Percentiles rank a stretch among this genome's conserved stretches.
Evolutionary conservation across 2,888 invertebrate genomes (phyloP).

Genomic region (Drosophila atroscutellata): DNA sequence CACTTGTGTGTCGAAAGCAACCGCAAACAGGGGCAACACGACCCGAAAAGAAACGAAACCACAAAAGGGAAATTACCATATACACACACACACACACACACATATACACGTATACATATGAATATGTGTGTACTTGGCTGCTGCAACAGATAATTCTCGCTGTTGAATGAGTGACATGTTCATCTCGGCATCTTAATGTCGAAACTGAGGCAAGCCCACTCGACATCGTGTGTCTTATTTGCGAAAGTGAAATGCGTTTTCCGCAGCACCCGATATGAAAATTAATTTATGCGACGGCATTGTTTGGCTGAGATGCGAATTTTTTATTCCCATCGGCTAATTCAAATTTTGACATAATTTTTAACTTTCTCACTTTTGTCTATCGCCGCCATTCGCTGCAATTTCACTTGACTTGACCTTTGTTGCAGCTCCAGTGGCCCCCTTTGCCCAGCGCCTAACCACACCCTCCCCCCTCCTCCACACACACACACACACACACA

Average conservation of each 20-base stretch:
- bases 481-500: not conserved
- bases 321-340: slow-evolving; percentile 55
- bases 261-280: slow-evolving; percentile 64
- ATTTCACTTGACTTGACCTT: slow-evolving; percentile 79
- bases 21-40: slow-evolving; percentile 39
- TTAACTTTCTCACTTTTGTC: slow-evolving; percentile 77
- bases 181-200: slow-evolving; percentile 43
- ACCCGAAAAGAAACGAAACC: slow-evolving; percentile 45
- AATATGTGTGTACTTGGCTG: slow-evolving; percentile 12
- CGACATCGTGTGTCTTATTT: slow-evolving; percentile 36
- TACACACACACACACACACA: slow-evolving; percentile 9
- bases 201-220: slow-evolving; percentile 27
- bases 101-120: not conserved
- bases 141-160: slow-evolving; percentile 43
- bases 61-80: slow-evolving; percentile 52
- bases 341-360: slow-evolving; percentile 81
- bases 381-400: slow-evolving; percentile 39
- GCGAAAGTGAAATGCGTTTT: slow-evolving; percentile 77
- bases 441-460: not conserved
- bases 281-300: slow-evolving; percentile 67
- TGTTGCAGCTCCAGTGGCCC: slow-evolving; percentile 29
- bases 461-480: not conserved
- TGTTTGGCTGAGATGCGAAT: slow-evolving; percentile 28
- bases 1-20: slow-evolving; percentile 38
- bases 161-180: slow-evolving; percentile 35